A percentile compares a stretch with the other conserved stretches of the same genome.
phyloP scores from a whole-genome alignment of 2,113 vertebrate genomes.

The Tachysurus fulvidraco region DNA sequence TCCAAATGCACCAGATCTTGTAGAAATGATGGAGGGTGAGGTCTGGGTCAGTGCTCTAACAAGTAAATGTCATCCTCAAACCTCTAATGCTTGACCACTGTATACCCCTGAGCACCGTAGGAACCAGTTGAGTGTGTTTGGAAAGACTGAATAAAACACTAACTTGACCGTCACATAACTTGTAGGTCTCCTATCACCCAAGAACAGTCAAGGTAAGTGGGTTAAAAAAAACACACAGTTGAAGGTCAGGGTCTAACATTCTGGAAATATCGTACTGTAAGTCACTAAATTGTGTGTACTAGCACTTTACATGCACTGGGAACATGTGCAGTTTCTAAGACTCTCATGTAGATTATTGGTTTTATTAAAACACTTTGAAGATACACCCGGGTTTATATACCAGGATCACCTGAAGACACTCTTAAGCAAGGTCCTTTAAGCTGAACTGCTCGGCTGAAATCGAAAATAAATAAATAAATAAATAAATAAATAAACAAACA shows the following conservation, averaged over 20 bases:
- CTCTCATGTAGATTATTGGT: background rate
- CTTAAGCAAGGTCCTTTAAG: no score
- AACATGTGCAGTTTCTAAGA: background rate
- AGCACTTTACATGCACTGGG: background rate
- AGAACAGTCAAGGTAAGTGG: background rate
- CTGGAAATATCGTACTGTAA: background rate
- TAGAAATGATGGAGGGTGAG: constrained; percentile 39
- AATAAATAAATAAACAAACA: no score
- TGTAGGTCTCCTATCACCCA: background rate
- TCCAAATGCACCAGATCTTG: constrained; percentile 32
- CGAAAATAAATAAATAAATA: no score
- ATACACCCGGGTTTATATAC: background rate
- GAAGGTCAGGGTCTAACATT: background rate
- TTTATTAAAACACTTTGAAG: background rate
- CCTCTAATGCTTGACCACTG: constrained; percentile 43
- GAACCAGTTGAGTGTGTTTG: constrained; percentile 37
- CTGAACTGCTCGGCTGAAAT: background rate
- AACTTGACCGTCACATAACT: constrained; percentile 22
- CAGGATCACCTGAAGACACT: background rate
- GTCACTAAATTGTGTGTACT: background rate
- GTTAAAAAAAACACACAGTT: background rate
- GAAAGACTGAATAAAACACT: constrained; percentile 14
- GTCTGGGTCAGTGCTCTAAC: constrained; percentile 52
- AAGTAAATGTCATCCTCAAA: constrained; percentile 47
- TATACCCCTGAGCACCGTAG: constrained; percentile 30